phyloP scores from a whole-genome alignment of 2,797 vertebrate species.

The Characodon lateralis region DNA sequence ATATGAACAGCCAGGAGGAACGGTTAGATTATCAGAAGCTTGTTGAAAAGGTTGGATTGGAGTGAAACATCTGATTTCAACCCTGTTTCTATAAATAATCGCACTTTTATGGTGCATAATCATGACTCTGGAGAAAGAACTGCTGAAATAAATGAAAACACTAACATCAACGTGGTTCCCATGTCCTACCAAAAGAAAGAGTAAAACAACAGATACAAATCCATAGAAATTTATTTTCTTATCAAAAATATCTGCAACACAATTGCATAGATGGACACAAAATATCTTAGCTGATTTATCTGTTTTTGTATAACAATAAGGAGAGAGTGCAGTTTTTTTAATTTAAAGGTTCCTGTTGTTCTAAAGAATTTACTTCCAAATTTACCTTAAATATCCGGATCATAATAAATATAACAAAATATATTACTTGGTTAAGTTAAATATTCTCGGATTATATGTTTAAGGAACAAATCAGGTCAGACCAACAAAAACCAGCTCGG shows the following conservation, averaged over 20 bases:
- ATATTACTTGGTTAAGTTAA: conserved; percentile 73
- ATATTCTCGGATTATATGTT: conserved; percentile 55
- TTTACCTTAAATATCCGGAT: conserved; percentile 52
- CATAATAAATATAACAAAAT: conserved; percentile 77
- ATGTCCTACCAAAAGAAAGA: not conserved
- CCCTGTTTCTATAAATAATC: not conserved
- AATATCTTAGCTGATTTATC: conserved; percentile 54
- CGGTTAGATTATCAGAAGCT: too few relatives aligned
- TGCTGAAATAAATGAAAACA: not conserved
- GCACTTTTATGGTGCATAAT: too few relatives aligned
- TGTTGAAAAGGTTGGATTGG: too few relatives aligned
- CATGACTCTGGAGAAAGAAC: not conserved
- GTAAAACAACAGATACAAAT: conserved; percentile 57
- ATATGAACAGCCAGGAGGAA: too few relatives aligned
- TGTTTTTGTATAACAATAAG: conserved; percentile 40
- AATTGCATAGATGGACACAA: conserved; percentile 81
- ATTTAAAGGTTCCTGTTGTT: conserved; percentile 12
- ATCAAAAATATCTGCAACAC: conserved; percentile 78
- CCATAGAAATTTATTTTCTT: conserved; percentile 78
- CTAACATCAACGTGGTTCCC: not conserved
- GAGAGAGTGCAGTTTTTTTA: conserved; percentile 1
- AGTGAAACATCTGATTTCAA: not conserved
- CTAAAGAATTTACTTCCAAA: conserved; percentile 28
- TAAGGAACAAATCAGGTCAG: conserved; percentile 42
- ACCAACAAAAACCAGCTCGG: conserved; percentile 29